Percentiles rank a stretch among this genome's conserved stretches.
Conservation (phyloP, 2,797 vertebrate species). For the Cuniculus paca region DNA sequence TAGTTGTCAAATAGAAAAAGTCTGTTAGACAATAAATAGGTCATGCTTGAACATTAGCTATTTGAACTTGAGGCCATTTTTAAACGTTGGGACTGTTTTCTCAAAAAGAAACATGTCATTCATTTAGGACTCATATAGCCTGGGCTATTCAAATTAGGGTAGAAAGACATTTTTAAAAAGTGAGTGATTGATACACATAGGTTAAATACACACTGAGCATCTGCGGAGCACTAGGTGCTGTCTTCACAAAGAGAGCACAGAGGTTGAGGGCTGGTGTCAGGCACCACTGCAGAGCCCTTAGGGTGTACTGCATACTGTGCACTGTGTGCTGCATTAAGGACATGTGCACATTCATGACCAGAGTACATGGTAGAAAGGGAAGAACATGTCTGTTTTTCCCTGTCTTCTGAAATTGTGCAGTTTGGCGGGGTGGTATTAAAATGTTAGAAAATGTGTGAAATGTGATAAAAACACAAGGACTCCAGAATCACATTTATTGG, state of each 20-base stretch:
- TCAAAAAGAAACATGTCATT: background rate
- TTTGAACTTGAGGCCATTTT: constrained; percentile 52
- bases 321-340: background rate
- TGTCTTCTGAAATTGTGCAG: background rate
- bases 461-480: background rate
- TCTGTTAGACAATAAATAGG: constrained; percentile 46
- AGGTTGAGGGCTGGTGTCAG: background rate
- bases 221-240: background rate
- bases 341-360: background rate
- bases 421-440: background rate
- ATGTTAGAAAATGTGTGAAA: background rate
- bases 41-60: constrained; percentile 36
- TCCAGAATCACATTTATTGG: background rate
- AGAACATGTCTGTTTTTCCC: background rate
- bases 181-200: background rate
- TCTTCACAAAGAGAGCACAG: background rate
- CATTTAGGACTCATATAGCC: background rate
- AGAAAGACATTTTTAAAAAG: background rate
- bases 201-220: background rate
- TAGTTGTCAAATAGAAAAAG: constrained; percentile 60
- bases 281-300: background rate
- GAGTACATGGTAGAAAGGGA: background rate
- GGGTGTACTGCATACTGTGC: background rate
- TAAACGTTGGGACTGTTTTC: constrained; percentile 25
- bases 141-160: background rate